Percentiles rank a stretch among this genome's conserved stretches.
phyloP scores from a whole-genome alignment of 2,888 invertebrate genomes.

The Eupithecia inturbata region DNA sequence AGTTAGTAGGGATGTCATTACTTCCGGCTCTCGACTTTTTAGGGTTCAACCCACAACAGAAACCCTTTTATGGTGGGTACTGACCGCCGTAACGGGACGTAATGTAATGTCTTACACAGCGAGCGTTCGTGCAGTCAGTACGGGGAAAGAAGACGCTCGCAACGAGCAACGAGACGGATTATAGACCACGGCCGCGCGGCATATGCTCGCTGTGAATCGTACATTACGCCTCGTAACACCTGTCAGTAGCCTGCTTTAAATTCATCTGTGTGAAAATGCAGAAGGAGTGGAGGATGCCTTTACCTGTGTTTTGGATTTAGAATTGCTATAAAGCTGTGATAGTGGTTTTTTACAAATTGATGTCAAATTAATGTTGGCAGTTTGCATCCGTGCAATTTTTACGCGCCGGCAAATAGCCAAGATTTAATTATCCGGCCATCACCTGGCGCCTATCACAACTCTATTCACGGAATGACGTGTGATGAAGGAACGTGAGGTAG shows the following conservation, averaged over 20 bases:
- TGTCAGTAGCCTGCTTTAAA: too few species aligned
- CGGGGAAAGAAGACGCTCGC: too few species aligned
- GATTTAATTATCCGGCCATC: constrained; percentile 3
- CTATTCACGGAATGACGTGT: constrained; percentile 16
- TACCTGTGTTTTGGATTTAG: neutral
- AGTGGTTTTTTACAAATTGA: neutral
- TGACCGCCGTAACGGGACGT: too few species aligned
- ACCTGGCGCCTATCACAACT: neutral
- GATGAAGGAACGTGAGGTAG: constrained; percentile 15
- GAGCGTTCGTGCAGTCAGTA: too few species aligned
- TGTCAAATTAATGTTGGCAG: neutral
- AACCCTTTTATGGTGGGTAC: too few species aligned
- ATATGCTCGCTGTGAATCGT: too few species aligned
- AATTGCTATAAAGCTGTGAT: neutral
- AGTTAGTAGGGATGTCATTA: constrained; percentile 23
- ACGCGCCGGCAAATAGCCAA: neutral
- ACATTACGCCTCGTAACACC: too few species aligned
- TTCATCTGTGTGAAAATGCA: neutral
- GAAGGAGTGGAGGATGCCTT: neutral
- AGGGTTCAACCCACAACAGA: neutral
- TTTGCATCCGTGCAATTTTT: neutral
- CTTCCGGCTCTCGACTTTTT: constrained; percentile 1
- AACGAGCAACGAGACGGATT: too few species aligned
- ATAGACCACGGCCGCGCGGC: too few species aligned
- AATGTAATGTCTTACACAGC: too few species aligned